Evolutionary conservation across 2,113 vertebrate genomes (phyloP).

Genomic region (Colius striatus): DNA sequence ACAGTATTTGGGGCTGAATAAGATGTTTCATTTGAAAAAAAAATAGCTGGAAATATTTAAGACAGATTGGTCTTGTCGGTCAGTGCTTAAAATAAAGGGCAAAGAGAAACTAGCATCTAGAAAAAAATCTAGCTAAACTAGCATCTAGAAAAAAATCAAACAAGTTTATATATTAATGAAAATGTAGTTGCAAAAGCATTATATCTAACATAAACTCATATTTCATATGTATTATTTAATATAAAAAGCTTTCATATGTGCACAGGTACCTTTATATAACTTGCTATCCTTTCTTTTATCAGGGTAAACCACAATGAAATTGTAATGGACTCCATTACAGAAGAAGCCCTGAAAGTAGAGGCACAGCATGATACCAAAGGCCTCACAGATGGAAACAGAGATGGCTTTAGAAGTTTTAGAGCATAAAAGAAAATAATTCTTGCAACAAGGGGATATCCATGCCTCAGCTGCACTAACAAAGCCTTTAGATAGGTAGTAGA

Average conservation of each 20-base stretch:
- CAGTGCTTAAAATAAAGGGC: not conserved
- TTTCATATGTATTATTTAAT: not conserved
- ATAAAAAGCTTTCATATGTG: not conserved
- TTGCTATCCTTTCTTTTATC: not conserved
- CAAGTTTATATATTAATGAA: not conserved
- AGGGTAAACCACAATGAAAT: not conserved
- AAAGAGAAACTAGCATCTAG: not conserved
- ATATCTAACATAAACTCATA: not conserved
- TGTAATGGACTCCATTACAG: not conserved
- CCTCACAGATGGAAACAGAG: not conserved
- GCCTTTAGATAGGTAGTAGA: not conserved
- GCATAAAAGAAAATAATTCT: not conserved
- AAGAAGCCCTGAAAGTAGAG: not conserved
- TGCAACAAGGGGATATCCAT: not conserved
- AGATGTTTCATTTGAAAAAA: not conserved
- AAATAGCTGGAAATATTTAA: not conserved
- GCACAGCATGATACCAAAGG: not conserved
- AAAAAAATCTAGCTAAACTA: too few relatives aligned
- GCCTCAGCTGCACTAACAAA: not conserved
- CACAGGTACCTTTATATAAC: not conserved
- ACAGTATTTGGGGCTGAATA: not conserved
- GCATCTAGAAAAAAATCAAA: not conserved
- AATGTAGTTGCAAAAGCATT: not conserved
- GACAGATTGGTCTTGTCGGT: not conserved
- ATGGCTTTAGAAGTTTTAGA: not conserved